Base-by-base conservation (phyloP, 2,888 invertebrate genomes). In the Eupithecia vulgata region DNA sequence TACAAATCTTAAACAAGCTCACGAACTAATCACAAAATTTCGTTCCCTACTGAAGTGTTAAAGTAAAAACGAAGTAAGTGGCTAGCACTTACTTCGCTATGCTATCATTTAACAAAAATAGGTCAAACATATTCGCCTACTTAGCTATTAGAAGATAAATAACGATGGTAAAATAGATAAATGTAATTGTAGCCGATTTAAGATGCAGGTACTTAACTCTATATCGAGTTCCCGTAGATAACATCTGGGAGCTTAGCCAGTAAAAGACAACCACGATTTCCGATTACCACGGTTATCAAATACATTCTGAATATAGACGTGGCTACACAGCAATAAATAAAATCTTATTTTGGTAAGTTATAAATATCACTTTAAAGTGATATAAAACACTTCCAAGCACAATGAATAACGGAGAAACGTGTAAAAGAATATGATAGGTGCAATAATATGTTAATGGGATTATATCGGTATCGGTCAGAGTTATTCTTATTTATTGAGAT, bases 401-500 rank as follows among this genome's bases (percentile, higher is more conserved):
- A 79, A 75, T 72, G 78, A 77, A 74, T 78, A 77, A 76, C 77
- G 73, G 76, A 68, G 48, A 72, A 76, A 75, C 69, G 69, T 76
- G 71, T 75, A 76, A 76, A 79, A 77, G 72, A 79, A 75, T 76
- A 76, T 78, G 67, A 65, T 69, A 74, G 78, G 74, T 74, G 76
- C 76, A 70, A 78, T 77, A 78, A 78, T 79, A 77, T 78, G 77
- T 74, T 75, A 78, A 78, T 78, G 73, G 79, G 76, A 79, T 78
- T 80, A 73, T 81, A 78, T 82, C 76, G 76, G 79, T 77, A 81
- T 79, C 81, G 78, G 75, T 79, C 81, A 79, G 75, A 81, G 80
- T 81, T 79, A 83, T 84, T 84, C 80, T 82, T 84, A 83, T 85
- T 86, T 87, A 85, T 85, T 77, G 77, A 80, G 76, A 76, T 80